Conservation (phyloP, 2,888 invertebrate species). For the Loripinus fragilis region DNA sequence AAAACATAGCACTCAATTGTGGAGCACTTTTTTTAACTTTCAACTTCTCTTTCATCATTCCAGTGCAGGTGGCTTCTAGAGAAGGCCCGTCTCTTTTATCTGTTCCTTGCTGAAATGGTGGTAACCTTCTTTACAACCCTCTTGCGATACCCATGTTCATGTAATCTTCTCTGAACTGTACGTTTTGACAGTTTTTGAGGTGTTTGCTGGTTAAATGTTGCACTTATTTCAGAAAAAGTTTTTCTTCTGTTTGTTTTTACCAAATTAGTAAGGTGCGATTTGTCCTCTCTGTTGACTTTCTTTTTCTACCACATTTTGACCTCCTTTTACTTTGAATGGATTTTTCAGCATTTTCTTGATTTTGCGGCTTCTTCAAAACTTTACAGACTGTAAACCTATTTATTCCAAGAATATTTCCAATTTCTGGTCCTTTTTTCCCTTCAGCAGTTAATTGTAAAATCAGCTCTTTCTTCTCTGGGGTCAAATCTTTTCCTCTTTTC, state of each 20-base stretch:
- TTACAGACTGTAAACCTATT: neutral
- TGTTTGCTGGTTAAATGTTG: neutral
- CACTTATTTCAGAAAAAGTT: neutral
- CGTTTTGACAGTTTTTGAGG: neutral
- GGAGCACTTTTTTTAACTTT: neutral
- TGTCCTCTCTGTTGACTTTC: neutral
- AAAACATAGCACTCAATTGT: slow-evolving; percentile 1
- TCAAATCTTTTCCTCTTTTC: neutral
- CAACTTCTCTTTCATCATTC: neutral
- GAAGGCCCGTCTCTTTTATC: slow-evolving; percentile 5
- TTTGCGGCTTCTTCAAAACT: neutral
- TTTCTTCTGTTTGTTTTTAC: neutral
- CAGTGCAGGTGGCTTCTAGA: neutral
- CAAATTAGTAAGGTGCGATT: neutral
- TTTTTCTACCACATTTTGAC: neutral
- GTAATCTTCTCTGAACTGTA: neutral
- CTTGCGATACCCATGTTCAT: neutral
- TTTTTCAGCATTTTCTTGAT: neutral
- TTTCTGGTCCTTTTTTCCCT: neutral
- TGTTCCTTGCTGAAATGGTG: neutral
- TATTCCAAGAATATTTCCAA: neutral
- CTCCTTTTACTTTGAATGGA: neutral
- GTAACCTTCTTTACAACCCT: neutral
- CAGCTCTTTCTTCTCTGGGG: neutral
- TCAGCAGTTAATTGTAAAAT: neutral